phyloP scores from a whole-genome alignment of 2,113 vertebrate species.

The Pleuronectes platessa region DNA sequence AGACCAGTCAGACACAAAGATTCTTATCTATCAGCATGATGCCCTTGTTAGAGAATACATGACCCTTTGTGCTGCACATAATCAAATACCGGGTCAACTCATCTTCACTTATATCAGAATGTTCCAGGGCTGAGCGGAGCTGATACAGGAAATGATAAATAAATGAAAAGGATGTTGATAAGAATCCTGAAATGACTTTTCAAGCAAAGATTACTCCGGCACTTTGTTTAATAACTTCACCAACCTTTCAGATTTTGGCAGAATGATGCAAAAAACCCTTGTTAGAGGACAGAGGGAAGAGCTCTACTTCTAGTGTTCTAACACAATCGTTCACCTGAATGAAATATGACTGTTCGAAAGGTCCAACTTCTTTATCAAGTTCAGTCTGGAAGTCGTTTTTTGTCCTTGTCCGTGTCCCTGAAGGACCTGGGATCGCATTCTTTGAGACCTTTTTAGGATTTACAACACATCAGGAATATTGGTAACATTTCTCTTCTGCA shows the following conservation, averaged over 20 bases:
- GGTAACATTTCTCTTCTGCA: conserved; percentile 51
- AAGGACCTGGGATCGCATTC: not conserved
- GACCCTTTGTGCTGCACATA: conserved; percentile 1
- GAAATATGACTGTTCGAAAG: not conserved
- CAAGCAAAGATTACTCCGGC: too few species aligned
- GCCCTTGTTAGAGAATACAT: conserved; percentile 17
- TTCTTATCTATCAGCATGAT: not conserved
- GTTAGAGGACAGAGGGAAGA: too few species aligned
- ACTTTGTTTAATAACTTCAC: too few species aligned
- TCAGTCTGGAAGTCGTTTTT: not conserved
- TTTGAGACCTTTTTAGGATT: conserved; percentile 24
- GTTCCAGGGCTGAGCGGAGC: too few species aligned
- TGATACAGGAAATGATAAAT: too few species aligned
- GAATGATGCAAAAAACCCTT: too few species aligned
- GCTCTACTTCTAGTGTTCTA: too few species aligned
- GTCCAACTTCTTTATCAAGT: conserved; percentile 25
- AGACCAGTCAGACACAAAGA: not conserved
- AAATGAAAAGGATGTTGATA: too few species aligned
- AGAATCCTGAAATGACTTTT: too few species aligned
- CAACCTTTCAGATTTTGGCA: too few species aligned
- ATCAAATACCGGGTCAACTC: conserved; percentile 22
- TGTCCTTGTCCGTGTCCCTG: not conserved
- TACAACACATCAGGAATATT: conserved; percentile 46
- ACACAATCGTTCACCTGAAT: too few species aligned
- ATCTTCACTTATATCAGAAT: conserved; percentile 7